phyloP scores from a whole-genome alignment of 2,888 invertebrate genomes.

The Cantharis rustica region DNA sequence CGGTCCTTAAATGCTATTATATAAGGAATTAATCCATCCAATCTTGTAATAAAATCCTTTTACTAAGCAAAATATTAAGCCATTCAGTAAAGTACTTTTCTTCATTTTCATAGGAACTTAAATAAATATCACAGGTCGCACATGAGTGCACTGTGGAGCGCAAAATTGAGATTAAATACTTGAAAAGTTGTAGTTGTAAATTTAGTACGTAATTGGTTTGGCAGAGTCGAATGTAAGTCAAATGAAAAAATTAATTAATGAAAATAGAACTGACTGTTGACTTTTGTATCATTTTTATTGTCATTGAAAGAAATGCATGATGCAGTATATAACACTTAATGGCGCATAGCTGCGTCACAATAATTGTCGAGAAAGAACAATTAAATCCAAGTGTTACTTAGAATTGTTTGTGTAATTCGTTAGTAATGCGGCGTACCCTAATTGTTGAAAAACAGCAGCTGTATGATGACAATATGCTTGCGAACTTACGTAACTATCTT shows the following conservation, averaged over 20 bases:
- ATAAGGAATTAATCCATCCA: neutral
- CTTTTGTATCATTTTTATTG: neutral
- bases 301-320: neutral
- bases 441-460: constrained; percentile 58
- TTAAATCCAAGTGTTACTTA: constrained; percentile 57
- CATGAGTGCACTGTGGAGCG: neutral
- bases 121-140: neutral
- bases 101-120: too few species aligned
- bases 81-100: too few species aligned
- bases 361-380: constrained; percentile 45
- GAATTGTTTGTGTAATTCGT: constrained; percentile 50
- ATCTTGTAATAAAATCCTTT: neutral
- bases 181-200: neutral
- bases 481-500: constrained; percentile 48
- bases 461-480: constrained; percentile 53
- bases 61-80: too few species aligned
- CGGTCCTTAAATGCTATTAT: neutral
- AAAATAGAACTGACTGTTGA: neutral
- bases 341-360: constrained; percentile 18
- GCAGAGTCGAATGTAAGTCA: neutral
- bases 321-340: constrained; percentile 2
- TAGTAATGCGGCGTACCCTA: constrained; percentile 55
- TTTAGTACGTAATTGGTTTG: neutral
- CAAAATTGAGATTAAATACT: neutral
- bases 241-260: neutral